Percentiles rank a stretch among this genome's conserved stretches.
These are phyloP conservation scores for Leptopilina syphax DNA, from an alignment of 2,888 invertebrate genomes.

Conservation along the genomic window DNA sequence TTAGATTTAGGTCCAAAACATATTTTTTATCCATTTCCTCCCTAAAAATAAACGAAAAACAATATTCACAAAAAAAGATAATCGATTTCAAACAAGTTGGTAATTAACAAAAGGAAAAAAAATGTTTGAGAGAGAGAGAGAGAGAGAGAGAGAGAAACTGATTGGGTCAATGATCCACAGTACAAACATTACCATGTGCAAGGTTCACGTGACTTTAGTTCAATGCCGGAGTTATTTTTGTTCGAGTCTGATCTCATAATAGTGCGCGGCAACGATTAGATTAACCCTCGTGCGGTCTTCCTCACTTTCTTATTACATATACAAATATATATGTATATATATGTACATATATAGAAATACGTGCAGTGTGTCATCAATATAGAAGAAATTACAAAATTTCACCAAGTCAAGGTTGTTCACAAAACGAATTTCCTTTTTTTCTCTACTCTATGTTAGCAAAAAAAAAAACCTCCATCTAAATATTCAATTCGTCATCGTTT, in stretches of 20 bases:
- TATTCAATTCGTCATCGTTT: too few species aligned
- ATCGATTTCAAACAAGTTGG: background rate
- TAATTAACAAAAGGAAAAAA: background rate
- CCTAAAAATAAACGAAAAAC: background rate
- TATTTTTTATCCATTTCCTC: background rate
- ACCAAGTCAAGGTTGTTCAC: too few species aligned
- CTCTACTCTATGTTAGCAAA: too few species aligned
- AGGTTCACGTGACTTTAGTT: slow-evolving; percentile 21
- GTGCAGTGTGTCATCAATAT: too few species aligned
- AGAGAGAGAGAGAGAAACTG: background rate
- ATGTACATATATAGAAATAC: too few species aligned
- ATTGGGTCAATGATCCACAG: slow-evolving; percentile 31
- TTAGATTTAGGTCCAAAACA: too few species aligned
- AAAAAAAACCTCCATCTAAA: too few species aligned
- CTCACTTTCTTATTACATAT: slow-evolving; percentile 8
- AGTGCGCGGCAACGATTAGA: background rate
- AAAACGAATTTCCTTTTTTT: too few species aligned
- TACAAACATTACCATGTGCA: slow-evolving; percentile 30
- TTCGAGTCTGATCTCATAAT: slow-evolving; percentile 24
- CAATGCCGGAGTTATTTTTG: slow-evolving; percentile 29
- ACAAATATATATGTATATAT: too few species aligned
- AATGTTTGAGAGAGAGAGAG: too few species aligned
- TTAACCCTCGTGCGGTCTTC: background rate
- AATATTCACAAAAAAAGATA: background rate
- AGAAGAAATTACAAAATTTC: too few species aligned